Conservation (phyloP, 2,113 vertebrate genomes). For the Psittacara wagleri region DNA sequence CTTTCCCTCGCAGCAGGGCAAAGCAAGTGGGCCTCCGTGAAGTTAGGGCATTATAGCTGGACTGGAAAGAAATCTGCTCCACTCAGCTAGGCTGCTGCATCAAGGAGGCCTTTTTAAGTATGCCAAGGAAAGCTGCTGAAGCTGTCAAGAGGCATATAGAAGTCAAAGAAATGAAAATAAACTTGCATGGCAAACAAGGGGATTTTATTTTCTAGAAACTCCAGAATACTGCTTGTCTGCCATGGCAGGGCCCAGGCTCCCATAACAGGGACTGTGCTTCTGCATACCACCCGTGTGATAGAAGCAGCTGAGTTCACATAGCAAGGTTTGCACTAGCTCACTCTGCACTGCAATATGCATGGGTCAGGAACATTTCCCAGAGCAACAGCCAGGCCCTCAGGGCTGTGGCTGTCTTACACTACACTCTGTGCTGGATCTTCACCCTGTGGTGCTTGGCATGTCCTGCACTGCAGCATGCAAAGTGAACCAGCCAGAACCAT, state of each 20-base stretch:
- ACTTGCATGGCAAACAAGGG: background rate
- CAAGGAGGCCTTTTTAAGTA: background rate
- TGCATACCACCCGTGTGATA: rapidly evolving
- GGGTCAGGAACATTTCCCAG: background rate
- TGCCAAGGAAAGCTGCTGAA: background rate
- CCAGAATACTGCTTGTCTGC: background rate
- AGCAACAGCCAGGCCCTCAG: rapidly evolving
- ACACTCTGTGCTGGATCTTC: background rate
- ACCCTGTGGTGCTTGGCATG: background rate
- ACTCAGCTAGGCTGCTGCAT: background rate
- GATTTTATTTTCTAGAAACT: background rate
- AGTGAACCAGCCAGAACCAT: background rate
- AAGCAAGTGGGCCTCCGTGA: rapidly evolving
- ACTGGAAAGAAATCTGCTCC: background rate
- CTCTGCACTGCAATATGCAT: too few relatives aligned
- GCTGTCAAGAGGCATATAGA: background rate
- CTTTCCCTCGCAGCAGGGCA: background rate
- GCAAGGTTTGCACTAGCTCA: background rate
- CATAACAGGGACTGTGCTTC: background rate
- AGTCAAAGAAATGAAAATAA: background rate
- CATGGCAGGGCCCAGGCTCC: rapidly evolving
- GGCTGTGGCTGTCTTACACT: background rate
- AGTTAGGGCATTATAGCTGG: too few relatives aligned
- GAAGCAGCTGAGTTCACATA: rapidly evolving
- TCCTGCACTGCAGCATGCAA: background rate